These are phyloP conservation scores for Plumapathes pennacea DNA, from an alignment of 92 coral and sea anemone species.

Conservation along the genomic window DNA sequence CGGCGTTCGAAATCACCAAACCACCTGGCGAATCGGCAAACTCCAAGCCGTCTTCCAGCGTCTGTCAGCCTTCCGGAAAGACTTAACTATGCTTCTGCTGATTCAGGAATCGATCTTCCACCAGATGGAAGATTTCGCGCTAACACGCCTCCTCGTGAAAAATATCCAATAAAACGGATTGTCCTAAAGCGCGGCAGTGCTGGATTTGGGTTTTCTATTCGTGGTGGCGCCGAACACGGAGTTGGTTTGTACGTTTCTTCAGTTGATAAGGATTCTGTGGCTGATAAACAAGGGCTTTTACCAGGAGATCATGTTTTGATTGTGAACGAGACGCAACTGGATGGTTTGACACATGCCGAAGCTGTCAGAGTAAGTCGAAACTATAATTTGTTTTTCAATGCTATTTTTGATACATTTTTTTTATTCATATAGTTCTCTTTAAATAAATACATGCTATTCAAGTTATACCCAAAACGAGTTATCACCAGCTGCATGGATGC, in stretches of 20 bases:
- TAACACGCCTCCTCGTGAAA: slow-evolving; percentile 21
- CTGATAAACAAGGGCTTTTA: slow-evolving; percentile 75
- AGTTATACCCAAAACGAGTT: too few relatives aligned
- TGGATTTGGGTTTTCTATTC: slow-evolving; percentile 92
- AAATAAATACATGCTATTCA: too few relatives aligned
- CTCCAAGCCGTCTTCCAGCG: slow-evolving; percentile 48
- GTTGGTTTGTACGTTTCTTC: slow-evolving; percentile 94
- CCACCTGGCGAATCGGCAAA: slow-evolving; percentile 31
- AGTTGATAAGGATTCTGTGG: slow-evolving; percentile 72
- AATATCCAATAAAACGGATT: slow-evolving; percentile 66
- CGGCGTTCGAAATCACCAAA: slow-evolving; percentile 36
- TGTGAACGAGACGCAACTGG: slow-evolving; percentile 74
- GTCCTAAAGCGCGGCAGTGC: slow-evolving; percentile 62
- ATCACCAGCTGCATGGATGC: too few relatives aligned
- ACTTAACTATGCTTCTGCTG: slow-evolving; percentile 57
- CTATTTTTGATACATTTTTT: too few relatives aligned
- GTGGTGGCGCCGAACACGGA: slow-evolving; percentile 97
- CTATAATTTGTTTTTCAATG: too few relatives aligned
- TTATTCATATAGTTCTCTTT: too few relatives aligned
- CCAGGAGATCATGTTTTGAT: slow-evolving; percentile 90
- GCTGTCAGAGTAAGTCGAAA: slow-evolving; percentile 86
- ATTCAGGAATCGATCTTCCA: slow-evolving; percentile 73
- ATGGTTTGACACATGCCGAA: slow-evolving; percentile 77
- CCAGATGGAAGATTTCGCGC: slow-evolving; percentile 31
- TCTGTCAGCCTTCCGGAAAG: slow-evolving; percentile 71